Percentiles rank a stretch among this genome's conserved stretches.
These are phyloP conservation scores for Macrosoma leucophasiata DNA, from an alignment of 2,888 invertebrate species.

Conservation along the genomic window DNA sequence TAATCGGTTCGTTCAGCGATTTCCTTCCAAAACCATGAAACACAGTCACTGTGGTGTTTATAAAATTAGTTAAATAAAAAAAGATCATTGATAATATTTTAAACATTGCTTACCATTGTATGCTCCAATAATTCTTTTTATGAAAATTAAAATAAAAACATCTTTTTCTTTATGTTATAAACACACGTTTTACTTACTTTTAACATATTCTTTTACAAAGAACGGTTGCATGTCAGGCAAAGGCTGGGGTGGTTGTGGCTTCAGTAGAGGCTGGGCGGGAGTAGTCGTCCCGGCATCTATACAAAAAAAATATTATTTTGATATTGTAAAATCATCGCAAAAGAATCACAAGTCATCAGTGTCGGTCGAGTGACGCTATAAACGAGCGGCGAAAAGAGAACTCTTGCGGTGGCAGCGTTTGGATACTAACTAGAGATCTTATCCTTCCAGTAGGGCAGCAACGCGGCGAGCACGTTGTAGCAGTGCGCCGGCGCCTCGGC, in stretches of 20 bases:
- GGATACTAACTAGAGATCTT: conserved; percentile 54
- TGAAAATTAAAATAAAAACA: neutral
- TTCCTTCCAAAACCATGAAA: too few relatives aligned
- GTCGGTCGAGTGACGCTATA: too few relatives aligned
- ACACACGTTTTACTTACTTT: conserved; percentile 60
- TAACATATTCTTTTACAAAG: conserved; percentile 94
- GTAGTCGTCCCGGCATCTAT: conserved; percentile 51
- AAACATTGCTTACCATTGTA: neutral
- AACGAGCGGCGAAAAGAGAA: too few relatives aligned
- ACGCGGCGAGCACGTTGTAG: conserved; percentile 51
- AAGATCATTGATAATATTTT: neutral
- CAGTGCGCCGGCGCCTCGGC: conserved; percentile 60
- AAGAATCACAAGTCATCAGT: neutral
- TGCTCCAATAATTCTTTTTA: neutral
- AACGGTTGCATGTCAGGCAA: conserved; percentile 97
- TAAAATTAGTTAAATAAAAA: too few relatives aligned
- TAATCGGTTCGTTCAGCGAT: too few relatives aligned
- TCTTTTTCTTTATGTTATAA: neutral
- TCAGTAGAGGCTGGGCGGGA: conserved; percentile 82
- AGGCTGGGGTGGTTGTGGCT: conserved; percentile 86
- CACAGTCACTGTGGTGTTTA: neutral
- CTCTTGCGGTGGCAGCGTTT: too few relatives aligned
- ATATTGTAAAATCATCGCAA: neutral
- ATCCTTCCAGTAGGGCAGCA: conserved; percentile 84
- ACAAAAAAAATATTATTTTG: conserved; percentile 4